Percentiles rank a stretch among this genome's conserved stretches.
Evolutionary conservation across 2,113 vertebrate species (phyloP).

Genomic region (Ceyx margarethae): DNA sequence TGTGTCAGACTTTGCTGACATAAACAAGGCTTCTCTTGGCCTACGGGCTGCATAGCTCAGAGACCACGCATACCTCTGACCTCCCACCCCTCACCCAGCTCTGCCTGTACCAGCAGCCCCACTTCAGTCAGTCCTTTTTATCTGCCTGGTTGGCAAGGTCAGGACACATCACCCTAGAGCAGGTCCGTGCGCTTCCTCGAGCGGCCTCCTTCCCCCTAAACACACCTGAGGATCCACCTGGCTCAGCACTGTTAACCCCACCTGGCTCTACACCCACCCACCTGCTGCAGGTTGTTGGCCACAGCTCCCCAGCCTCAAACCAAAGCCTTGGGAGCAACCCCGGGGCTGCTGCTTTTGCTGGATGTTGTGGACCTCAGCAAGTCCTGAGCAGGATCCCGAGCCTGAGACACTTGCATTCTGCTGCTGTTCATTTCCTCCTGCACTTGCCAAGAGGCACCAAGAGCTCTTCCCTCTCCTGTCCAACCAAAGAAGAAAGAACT

Average conservation of each 20-base stretch:
- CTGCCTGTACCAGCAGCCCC: background rate
- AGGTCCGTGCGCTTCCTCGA: accelerated
- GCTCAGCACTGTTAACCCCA: too few relatives aligned
- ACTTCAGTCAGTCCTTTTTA: background rate
- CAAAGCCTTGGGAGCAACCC: accelerated
- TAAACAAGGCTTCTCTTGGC: background rate
- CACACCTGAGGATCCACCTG: background rate
- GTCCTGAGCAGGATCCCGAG: background rate
- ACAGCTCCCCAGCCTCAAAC: background rate
- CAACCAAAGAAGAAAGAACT: background rate
- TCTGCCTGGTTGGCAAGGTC: background rate
- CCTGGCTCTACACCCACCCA: accelerated
- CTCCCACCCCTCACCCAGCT: background rate
- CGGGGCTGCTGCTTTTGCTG: background rate
- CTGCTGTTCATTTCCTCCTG: background rate
- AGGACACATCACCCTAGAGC: background rate
- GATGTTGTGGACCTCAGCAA: background rate
- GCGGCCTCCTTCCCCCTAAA: background rate
- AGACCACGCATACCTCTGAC: background rate
- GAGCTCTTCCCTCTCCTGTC: background rate
- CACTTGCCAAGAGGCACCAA: background rate
- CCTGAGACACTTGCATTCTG: background rate
- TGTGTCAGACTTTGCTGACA: background rate
- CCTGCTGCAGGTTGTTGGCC: background rate
- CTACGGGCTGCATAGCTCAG: background rate